Percentiles rank a stretch among this genome's conserved stretches.
These are phyloP conservation scores for Tiaroga cobitis DNA, from an alignment of 2,797 vertebrate species.

Conservation along the genomic window DNA sequence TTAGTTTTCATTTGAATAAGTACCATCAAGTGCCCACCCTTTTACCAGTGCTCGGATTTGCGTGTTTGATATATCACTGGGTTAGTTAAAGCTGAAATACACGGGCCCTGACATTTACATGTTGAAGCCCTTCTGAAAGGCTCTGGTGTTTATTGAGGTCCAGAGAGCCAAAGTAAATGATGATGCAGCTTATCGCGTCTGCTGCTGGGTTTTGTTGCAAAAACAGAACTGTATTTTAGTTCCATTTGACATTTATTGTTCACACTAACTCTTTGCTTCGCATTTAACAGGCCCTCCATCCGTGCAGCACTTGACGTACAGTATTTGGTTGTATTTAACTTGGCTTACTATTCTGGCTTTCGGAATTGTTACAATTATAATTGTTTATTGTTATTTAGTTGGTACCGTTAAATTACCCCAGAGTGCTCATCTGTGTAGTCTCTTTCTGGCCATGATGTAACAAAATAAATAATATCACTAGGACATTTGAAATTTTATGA, in stretches of 20 bases:
- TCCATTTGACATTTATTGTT: slow-evolving; percentile 50
- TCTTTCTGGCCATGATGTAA: neutral
- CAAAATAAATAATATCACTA: neutral
- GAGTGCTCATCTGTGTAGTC: neutral
- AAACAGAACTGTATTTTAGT: slow-evolving; percentile 45
- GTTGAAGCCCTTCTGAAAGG: slow-evolving; percentile 11
- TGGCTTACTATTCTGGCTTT: slow-evolving; percentile 37
- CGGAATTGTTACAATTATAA: slow-evolving; percentile 5
- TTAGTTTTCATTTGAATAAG: slow-evolving; percentile 8
- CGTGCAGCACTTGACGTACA: neutral
- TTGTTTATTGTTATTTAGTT: neutral
- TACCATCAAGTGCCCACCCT: neutral
- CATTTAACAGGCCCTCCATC: slow-evolving; percentile 47
- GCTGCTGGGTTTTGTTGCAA: slow-evolving; percentile 38
- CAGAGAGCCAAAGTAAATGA: slow-evolving; percentile 55
- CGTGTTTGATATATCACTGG: slow-evolving; percentile 22
- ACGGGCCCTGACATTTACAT: slow-evolving; percentile 14
- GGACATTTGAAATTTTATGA: neutral
- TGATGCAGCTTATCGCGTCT: slow-evolving; percentile 42
- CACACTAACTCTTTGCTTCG: slow-evolving; percentile 15
- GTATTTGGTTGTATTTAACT: slow-evolving; percentile 41
- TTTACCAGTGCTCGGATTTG: neutral
- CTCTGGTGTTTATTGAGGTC: slow-evolving; percentile 36
- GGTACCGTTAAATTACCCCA: neutral
- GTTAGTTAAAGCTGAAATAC: slow-evolving; percentile 34